These are phyloP conservation scores for Homalodisca vitripennis DNA, from an alignment of 1,140 invertebrate species.

Conservation along the genomic window DNA sequence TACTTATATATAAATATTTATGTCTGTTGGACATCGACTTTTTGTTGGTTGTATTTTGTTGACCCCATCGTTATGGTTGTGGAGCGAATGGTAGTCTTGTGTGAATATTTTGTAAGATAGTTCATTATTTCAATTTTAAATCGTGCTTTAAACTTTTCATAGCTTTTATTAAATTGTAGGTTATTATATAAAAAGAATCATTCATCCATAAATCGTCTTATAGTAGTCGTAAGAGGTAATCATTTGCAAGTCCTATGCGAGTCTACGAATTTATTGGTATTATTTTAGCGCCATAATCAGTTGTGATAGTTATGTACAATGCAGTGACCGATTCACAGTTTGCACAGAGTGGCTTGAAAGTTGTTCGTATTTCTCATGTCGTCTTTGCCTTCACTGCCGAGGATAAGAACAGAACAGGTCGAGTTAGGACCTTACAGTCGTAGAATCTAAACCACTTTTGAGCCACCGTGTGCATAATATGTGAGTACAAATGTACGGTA, in stretches of 20 bases:
- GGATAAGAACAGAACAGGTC: neutral
- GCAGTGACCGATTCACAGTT: conserved; percentile 3
- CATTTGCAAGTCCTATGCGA: conserved; percentile 1
- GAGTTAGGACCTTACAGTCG: neutral
- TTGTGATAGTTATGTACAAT: neutral
- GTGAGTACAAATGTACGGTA: conserved; percentile 14
- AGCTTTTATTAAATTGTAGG: conserved; percentile 30
- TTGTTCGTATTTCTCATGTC: neutral
- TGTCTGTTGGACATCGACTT: conserved; percentile 23
- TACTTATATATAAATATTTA: conserved; percentile 27
- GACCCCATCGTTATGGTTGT: conserved; percentile 16
- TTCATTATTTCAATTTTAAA: conserved; percentile 19
- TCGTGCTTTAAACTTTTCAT: conserved; percentile 25
- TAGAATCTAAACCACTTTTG: neutral
- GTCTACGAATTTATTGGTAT: neutral
- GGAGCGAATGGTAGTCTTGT: conserved; percentile 23
- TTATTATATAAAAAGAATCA: conserved; percentile 6
- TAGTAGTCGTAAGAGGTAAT: neutral
- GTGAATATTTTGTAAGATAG: conserved; percentile 22
- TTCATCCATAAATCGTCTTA: conserved; percentile 13
- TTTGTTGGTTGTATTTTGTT: conserved; percentile 19
- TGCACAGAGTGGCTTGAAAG: conserved; percentile 8
- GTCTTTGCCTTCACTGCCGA: neutral
- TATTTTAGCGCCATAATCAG: neutral
- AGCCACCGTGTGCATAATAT: neutral